phyloP scores from a whole-genome alignment of 1,140 invertebrate genomes.

The Zaprionus taronus region DNA sequence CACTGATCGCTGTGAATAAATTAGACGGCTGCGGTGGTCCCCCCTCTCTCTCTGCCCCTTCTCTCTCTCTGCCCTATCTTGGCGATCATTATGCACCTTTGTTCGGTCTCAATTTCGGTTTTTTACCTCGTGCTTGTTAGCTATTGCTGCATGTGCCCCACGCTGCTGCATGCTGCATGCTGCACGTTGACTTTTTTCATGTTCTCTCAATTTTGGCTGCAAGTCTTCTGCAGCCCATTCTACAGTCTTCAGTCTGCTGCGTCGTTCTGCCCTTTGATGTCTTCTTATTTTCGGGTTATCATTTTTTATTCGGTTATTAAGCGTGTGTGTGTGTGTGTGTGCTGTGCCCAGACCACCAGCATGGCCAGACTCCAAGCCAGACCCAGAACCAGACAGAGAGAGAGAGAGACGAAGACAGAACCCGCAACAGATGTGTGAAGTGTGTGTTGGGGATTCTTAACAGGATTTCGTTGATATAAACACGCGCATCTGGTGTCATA shows the following conservation, averaged over 20 bases:
- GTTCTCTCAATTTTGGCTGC: constrained; percentile 72
- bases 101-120: constrained; percentile 27
- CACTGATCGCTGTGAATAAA: constrained; percentile 73
- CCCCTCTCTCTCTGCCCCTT: constrained; percentile 19
- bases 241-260: constrained; percentile 27
- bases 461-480: constrained; percentile 51
- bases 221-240: constrained; percentile 23
- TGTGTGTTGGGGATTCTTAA: constrained; percentile 43
- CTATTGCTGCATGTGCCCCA: constrained; percentile 16
- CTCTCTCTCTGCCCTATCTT: constrained; percentile 38
- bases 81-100: constrained; percentile 74
- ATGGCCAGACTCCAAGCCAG: constrained; percentile 16
- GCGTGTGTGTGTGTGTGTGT: constrained; percentile 51
- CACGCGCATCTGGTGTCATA: constrained; percentile 67
- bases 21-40: constrained; percentile 74
- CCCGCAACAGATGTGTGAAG: constrained; percentile 76
- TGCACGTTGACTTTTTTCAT: constrained; percentile 29
- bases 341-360: constrained; percentile 60
- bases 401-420: not conserved
- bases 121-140: constrained; percentile 63
- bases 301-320: constrained; percentile 83
- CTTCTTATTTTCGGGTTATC: constrained; percentile 83
- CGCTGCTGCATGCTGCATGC: not conserved
- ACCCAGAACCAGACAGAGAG: constrained; percentile 1
- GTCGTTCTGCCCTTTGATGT: constrained; percentile 73